Percentiles rank a stretch among this genome's conserved stretches.
Evolutionary conservation across 2,888 invertebrate genomes (phyloP).

Genomic region (Parelbella ahira): DNA sequence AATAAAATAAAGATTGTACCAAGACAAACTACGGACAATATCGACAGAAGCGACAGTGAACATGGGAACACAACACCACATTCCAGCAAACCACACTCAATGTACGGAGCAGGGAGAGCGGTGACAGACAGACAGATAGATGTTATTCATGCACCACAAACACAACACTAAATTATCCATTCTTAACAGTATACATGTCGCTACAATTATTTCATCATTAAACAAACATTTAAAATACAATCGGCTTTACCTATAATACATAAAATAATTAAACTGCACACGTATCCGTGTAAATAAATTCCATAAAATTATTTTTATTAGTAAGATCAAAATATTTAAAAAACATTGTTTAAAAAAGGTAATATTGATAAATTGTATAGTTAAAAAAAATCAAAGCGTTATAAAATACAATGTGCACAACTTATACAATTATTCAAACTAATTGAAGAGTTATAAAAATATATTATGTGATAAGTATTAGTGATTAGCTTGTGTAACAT

Average conservation of each 20-base stretch:
- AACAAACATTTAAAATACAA: no score
- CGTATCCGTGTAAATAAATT: no score
- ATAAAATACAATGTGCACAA: conserved; percentile 16
- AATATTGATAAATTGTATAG: no score
- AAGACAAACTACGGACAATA: conserved; percentile 30
- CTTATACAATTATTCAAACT: no score
- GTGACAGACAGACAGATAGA: conserved; percentile 64
- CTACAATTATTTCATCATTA: no score
- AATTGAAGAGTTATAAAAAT: no score
- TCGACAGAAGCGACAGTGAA: conserved; percentile 64
- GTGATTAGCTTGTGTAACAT: conserved; percentile 19
- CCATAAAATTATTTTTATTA: no score
- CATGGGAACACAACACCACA: conserved; percentile 39
- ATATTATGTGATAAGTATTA: conserved; percentile 15
- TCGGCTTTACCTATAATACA: no score
- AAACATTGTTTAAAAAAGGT: no score
- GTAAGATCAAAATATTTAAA: no score
- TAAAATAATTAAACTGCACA: no score
- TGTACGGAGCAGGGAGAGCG: conserved; percentile 36
- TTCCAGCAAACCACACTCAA: conserved; percentile 50
- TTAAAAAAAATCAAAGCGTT: neutral
- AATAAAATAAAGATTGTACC: conserved; percentile 11
- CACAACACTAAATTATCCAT: conserved; percentile 39
- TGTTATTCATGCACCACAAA: conserved; percentile 80
- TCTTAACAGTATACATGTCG: conserved; percentile 12